Percentiles rank a stretch among this genome's conserved stretches.
These are phyloP conservation scores for Nesidiocoris tenuis DNA, from an alignment of 2,888 invertebrate species.

Conservation along the genomic window DNA sequence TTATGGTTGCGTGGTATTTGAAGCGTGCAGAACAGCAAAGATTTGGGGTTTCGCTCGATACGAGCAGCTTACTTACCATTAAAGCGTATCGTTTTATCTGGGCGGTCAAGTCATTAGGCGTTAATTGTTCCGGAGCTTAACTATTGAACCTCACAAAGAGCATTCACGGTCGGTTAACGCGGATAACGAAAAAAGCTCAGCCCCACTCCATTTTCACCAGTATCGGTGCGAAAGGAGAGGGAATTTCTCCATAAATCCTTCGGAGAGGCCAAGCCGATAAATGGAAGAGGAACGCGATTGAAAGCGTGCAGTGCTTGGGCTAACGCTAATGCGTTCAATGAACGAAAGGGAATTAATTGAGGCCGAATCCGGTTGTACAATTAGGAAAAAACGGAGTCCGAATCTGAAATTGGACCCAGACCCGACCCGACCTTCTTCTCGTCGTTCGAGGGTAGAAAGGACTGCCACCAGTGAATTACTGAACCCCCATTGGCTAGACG, in stretches of 20 bases:
- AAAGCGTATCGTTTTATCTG: not conserved
- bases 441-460: no score
- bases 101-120: not conserved
- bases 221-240: not conserved
- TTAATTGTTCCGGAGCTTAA: not conserved
- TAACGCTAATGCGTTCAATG: slow-evolving; percentile 10
- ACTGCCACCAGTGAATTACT: no score
- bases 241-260: not conserved
- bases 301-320: not conserved
- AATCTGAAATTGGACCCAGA: not conserved
- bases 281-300: not conserved
- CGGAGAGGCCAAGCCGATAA: not conserved
- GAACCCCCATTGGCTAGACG: no score
- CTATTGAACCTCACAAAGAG: not conserved
- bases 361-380: slow-evolving; percentile 21
- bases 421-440: no score
- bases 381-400: slow-evolving; percentile 22
- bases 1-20: not conserved
- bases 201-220: not conserved
- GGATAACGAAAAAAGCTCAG: not conserved
- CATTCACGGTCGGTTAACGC: not conserved
- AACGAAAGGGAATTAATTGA: slow-evolving; percentile 27
- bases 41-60: not conserved
- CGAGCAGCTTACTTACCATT: not conserved
- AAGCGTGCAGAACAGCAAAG: not conserved